A percentile compares a stretch with the other conserved stretches of the same genome.
These are phyloP conservation scores for Microcebus tavaratra DNA, from an alignment of 2,113 vertebrate species.

Conservation along the genomic window DNA sequence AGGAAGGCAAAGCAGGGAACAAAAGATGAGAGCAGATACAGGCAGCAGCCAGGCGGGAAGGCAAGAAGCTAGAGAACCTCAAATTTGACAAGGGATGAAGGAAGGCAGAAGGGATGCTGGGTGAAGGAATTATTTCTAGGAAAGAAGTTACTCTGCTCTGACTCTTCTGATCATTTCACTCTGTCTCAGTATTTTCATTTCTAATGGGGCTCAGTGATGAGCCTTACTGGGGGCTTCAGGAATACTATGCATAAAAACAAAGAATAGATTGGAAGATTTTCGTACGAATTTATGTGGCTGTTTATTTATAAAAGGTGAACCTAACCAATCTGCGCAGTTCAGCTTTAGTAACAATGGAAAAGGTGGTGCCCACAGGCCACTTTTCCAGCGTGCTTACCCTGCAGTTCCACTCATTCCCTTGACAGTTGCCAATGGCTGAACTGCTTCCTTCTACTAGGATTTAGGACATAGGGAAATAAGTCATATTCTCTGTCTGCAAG, in stretches of 20 bases:
- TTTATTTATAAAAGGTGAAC: neutral
- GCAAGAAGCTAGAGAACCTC: neutral
- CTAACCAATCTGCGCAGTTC: neutral
- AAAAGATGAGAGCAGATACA: slow-evolving; percentile 43
- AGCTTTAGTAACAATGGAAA: neutral
- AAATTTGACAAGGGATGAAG: neutral
- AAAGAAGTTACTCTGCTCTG: neutral
- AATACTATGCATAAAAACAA: neutral
- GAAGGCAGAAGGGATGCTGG: neutral
- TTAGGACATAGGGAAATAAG: neutral
- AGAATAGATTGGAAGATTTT: neutral
- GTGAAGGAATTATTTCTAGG: neutral
- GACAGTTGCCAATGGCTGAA: neutral
- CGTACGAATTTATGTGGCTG: neutral
- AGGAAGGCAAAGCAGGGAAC: neutral
- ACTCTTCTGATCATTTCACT: neutral
- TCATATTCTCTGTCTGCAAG: neutral
- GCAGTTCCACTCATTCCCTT: neutral
- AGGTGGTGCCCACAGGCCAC: neutral
- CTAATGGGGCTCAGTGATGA: neutral
- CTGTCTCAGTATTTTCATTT: neutral
- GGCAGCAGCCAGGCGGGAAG: neutral
- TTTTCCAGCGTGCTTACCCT: neutral
- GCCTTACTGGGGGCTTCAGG: neutral
- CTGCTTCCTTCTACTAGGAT: neutral